Evolutionary conservation across 2,888 invertebrate genomes (phyloP).

Genomic region (Patella depressa): DNA sequence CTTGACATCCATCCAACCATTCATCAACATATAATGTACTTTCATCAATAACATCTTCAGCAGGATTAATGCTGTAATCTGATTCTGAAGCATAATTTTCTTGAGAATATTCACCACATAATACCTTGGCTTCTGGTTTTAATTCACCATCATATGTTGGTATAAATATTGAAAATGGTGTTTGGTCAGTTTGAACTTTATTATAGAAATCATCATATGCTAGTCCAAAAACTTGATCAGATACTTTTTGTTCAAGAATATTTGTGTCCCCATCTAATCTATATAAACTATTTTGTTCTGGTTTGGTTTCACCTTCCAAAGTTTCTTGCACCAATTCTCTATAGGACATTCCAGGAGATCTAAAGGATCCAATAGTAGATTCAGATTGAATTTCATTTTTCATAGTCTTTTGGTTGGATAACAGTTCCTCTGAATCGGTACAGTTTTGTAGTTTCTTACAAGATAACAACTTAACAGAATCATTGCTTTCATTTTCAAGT

Average conservation of each 20-base stretch:
- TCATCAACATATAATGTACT: background rate
- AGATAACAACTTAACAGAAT: background rate
- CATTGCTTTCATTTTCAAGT: background rate
- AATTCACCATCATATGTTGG: background rate
- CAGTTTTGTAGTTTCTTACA: background rate
- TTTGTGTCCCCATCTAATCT: slow-evolving; percentile 8
- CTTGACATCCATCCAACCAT: background rate
- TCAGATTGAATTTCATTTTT: too few relatives aligned
- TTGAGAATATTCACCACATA: too few relatives aligned
- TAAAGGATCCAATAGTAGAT: background rate
- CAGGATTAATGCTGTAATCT: background rate
- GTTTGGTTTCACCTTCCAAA: background rate
- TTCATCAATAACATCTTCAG: background rate
- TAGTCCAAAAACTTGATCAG: slow-evolving; percentile 3
- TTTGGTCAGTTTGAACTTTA: background rate
- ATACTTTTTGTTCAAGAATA: slow-evolving; percentile 13
- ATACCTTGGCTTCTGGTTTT: background rate
- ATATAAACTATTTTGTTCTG: background rate
- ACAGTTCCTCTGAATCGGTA: background rate
- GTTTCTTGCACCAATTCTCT: slow-evolving; percentile 2
- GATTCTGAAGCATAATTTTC: background rate
- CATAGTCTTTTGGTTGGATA: background rate
- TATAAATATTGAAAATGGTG: background rate
- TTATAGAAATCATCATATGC: slow-evolving; percentile 1
- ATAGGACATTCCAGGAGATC: background rate